Evolutionary conservation across 2,888 invertebrate species (phyloP).

Genomic region (Psylliodes chrysocephalus): DNA sequence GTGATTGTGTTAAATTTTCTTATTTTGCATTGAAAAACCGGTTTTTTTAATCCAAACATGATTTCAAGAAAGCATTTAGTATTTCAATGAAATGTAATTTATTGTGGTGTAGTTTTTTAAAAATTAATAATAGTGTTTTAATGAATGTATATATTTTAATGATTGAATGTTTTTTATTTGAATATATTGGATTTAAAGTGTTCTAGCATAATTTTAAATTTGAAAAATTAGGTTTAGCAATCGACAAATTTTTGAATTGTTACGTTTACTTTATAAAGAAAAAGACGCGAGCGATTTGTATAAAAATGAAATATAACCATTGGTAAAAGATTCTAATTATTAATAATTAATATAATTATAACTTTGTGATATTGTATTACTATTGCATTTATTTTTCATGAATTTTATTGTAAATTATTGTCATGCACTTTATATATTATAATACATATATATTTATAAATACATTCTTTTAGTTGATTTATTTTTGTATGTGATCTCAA

Average conservation of each 20-base stretch:
- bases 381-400: slow-evolving; percentile 43
- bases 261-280: slow-evolving; percentile 22
- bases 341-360: slow-evolving; percentile 39
- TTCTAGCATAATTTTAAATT: background rate
- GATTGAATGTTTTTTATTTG: too few species aligned
- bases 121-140: too few species aligned
- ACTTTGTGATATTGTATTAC: slow-evolving; percentile 58
- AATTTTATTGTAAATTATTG: slow-evolving; percentile 39
- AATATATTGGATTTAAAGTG: too few species aligned
- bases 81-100: too few species aligned
- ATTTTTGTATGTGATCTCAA: slow-evolving; percentile 56
- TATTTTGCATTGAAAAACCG: too few species aligned
- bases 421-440: slow-evolving; percentile 39
- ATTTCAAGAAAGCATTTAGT: too few species aligned
- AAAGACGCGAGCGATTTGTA: slow-evolving; percentile 43
- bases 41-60: too few species aligned
- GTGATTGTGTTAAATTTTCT: too few species aligned
- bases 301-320: slow-evolving; percentile 46
- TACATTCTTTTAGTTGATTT: slow-evolving; percentile 34
- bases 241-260: slow-evolving; percentile 14
- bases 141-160: too few species aligned
- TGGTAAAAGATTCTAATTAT: slow-evolving; percentile 36
- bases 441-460: slow-evolving; percentile 37
- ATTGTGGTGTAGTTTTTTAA: too few species aligned
- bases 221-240: slow-evolving; percentile 11